Conservation (phyloP, 2,113 vertebrate species). For the Calonectris borealis region DNA sequence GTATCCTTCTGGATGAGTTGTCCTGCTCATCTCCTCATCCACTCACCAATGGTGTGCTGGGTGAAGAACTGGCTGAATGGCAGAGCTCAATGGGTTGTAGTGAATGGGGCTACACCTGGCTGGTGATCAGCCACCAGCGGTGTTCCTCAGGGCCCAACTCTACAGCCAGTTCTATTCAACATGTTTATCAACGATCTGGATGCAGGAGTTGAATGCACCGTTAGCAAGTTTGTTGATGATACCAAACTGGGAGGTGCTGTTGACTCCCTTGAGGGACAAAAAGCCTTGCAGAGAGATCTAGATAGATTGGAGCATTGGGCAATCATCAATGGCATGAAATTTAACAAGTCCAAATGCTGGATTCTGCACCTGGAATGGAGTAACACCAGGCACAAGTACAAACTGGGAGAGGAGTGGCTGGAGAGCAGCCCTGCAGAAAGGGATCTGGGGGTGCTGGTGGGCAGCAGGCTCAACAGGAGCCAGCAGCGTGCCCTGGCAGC, state of each 20-base stretch:
- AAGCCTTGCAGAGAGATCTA: too few species aligned
- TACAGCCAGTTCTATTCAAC: neutral
- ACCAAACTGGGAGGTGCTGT: neutral
- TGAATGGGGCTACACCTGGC: neutral
- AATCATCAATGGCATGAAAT: too few species aligned
- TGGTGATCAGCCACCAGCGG: rapidly evolving
- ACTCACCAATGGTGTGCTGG: neutral
- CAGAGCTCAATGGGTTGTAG: neutral
- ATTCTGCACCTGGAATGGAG: too few species aligned
- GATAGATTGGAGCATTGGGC: too few species aligned
- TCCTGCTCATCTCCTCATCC: too few species aligned
- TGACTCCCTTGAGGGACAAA: neutral
- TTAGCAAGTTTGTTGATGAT: neutral
- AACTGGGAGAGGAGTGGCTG: too few species aligned
- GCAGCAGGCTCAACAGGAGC: too few species aligned
- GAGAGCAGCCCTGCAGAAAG: too few species aligned
- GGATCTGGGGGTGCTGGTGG: too few species aligned
- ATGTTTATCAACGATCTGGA: neutral
- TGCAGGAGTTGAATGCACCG: neutral
- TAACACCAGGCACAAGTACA: too few species aligned
- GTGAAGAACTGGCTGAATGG: neutral
- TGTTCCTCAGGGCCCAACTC: neutral
- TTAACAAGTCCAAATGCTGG: too few species aligned
- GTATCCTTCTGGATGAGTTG: neutral
- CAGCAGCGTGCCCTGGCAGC: too few species aligned